phyloP scores from a whole-genome alignment of 2,797 vertebrate genomes.

The Menidia menidia region DNA sequence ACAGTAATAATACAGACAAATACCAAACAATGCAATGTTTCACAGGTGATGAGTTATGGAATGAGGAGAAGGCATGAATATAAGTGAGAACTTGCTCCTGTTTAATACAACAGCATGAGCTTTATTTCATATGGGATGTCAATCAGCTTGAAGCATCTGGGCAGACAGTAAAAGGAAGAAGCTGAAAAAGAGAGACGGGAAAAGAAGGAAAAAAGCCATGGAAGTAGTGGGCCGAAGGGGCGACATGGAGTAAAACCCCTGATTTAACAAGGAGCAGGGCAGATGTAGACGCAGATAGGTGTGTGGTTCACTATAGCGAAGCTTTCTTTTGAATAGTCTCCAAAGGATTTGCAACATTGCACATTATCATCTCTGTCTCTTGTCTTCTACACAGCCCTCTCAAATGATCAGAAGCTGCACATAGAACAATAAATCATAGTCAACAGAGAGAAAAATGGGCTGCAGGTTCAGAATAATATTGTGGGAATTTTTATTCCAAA shows the following conservation, averaged over 20 bases:
- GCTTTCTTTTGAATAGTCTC: conserved; percentile 64
- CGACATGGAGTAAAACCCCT: conserved; percentile 60
- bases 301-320: conserved; percentile 55
- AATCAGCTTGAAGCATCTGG: conserved; percentile 72
- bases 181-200: conserved; percentile 28
- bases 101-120: conserved; percentile 65
- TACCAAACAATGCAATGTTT: conserved; percentile 47
- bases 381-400: conserved; percentile 46
- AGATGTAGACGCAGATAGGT: conserved; percentile 71
- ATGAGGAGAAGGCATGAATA: conserved; percentile 51
- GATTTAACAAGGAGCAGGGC: conserved; percentile 70
- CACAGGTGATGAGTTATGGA: conserved; percentile 46
- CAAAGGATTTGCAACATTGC: conserved; percentile 35
- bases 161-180: conserved; percentile 55
- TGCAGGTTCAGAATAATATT: conserved; percentile 39
- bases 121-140: conserved; percentile 80
- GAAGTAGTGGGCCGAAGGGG: conserved; percentile 51
- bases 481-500: conserved; percentile 36
- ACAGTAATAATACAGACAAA: conserved; percentile 62
- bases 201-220: conserved; percentile 57
- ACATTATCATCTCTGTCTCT: conserved; percentile 43
- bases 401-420: conserved; percentile 50
- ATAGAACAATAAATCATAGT: conserved; percentile 54
- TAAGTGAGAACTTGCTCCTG: conserved; percentile 64
- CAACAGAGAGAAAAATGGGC: conserved; percentile 37